Percentiles rank a stretch among this genome's conserved stretches.
Evolutionary conservation across 2,797 vertebrate genomes (phyloP).

Genomic region (Notolepis coatsorum): DNA sequence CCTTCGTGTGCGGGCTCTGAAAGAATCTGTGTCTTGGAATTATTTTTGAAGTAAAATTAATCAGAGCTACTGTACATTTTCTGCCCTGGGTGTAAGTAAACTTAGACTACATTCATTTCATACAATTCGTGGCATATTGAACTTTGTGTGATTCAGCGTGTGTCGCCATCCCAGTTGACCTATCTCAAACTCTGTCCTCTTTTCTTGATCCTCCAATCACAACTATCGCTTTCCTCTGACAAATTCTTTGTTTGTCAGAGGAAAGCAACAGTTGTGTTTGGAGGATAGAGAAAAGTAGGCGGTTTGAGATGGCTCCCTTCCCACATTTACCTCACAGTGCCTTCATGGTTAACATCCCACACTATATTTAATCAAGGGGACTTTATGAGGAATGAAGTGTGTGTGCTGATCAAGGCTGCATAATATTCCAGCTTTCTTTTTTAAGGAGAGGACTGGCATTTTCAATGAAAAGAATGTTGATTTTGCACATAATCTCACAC

Average conservation of each 20-base stretch:
- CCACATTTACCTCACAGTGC: slow-evolving; percentile 75
- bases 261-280: no score
- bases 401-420: slow-evolving; percentile 38
- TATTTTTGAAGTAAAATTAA: slow-evolving; percentile 14
- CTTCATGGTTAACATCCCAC: slow-evolving; percentile 73
- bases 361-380: slow-evolving; percentile 48
- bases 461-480: slow-evolving; percentile 30
- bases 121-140: slow-evolving; percentile 46
- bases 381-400: slow-evolving; percentile 13
- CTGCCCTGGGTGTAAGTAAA: slow-evolving; percentile 60
- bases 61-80: slow-evolving; percentile 12
- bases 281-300: no score
- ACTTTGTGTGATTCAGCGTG: slow-evolving; percentile 58
- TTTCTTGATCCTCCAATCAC: no score
- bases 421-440: slow-evolving; percentile 21
- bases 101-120: slow-evolving; percentile 53
- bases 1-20: background rate
- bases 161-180: slow-evolving; percentile 48
- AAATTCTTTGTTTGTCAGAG: no score
- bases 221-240: no score
- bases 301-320: no score
- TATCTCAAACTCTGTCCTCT: no score
- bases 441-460: slow-evolving; percentile 27
- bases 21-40: background rate
- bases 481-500: no score